phyloP scores from a whole-genome alignment of 2,888 invertebrate genomes.

The Halictus quadricinctus region DNA sequence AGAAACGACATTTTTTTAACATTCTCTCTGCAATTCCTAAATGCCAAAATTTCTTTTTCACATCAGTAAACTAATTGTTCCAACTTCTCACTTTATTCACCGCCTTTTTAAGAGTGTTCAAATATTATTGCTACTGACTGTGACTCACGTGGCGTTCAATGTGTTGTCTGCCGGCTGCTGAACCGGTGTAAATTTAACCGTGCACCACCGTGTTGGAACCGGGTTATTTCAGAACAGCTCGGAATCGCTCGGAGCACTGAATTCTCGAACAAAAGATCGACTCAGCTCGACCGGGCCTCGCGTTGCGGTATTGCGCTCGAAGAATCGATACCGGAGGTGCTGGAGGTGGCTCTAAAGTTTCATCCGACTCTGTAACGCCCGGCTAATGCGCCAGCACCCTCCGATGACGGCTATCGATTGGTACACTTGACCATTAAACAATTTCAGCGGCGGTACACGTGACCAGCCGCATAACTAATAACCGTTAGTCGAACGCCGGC shows the following conservation, averaged over 20 bases:
- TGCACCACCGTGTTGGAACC: background rate
- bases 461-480: constrained; percentile 9
- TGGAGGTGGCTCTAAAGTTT: constrained; percentile 15
- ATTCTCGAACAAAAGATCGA: constrained; percentile 7
- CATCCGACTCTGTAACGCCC: background rate
- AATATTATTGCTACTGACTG: no score
- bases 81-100: no score
- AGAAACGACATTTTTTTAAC: no score
- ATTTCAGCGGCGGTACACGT: constrained; percentile 26
- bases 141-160: background rate
- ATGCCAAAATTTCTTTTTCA: no score
- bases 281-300: background rate
- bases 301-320: background rate
- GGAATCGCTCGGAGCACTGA: background rate
- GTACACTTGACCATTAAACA: constrained; percentile 25
- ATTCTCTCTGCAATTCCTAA: no score
- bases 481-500: constrained; percentile 14
- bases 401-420: constrained; percentile 20
- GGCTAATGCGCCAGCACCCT: background rate
- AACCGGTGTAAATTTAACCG: background rate
- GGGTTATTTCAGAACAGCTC: background rate
- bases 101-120: no score
- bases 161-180: background rate
- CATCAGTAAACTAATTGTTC: no score
- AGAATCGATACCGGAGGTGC: constrained; percentile 7